phyloP scores from a whole-genome alignment of 2,113 vertebrate genomes.

The Albula glossodonta region DNA sequence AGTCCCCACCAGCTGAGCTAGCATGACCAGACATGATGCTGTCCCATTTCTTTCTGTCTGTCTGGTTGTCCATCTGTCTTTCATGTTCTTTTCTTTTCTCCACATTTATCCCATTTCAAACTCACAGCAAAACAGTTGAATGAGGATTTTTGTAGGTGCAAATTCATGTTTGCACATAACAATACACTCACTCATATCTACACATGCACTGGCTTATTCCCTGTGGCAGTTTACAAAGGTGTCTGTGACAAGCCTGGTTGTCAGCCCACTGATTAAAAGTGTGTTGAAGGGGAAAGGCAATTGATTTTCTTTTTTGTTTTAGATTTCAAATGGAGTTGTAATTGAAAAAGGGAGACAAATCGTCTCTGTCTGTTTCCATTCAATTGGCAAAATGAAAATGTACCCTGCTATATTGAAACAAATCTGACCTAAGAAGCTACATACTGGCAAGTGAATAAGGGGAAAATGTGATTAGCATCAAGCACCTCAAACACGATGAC shows the following conservation, averaged over 20 bases:
- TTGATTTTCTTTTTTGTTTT: conserved; percentile 41
- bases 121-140: not conserved
- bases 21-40: not conserved
- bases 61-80: not conserved
- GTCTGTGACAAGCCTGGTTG: not conserved
- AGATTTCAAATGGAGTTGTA: conserved; percentile 21
- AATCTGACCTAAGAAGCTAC: conserved; percentile 44
- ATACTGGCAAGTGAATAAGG: conserved; percentile 40
- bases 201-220: not conserved
- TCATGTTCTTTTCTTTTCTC: not conserved
- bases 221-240: not conserved
- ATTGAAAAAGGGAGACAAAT: conserved; percentile 25
- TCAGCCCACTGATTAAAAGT: not conserved
- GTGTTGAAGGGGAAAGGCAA: conserved; percentile 27
- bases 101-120: not conserved
- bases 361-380: conserved; percentile 40
- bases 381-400: conserved; percentile 40
- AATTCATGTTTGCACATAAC: not conserved
- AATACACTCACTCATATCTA: not conserved
- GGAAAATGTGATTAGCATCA: conserved; percentile 50
- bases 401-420: conserved; percentile 41
- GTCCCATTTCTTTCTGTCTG: not conserved
- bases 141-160: not conserved
- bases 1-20: conserved; percentile 15
- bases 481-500: conserved; percentile 46